Percentiles rank a stretch among this genome's conserved stretches.
Evolutionary conservation across 1,140 invertebrate species (phyloP).

Genomic region (Delia radicum): DNA sequence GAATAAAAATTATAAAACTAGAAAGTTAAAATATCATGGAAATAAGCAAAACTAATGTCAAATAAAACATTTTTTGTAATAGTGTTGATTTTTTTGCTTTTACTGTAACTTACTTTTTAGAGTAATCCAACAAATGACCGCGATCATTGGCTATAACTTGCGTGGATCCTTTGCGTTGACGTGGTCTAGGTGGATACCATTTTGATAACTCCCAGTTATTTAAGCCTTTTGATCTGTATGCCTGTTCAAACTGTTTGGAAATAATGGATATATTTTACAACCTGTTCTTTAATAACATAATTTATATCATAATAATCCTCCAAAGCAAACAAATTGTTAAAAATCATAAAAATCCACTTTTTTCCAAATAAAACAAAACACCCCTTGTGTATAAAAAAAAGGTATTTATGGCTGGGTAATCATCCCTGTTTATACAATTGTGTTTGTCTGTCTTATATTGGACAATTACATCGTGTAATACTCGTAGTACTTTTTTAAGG

Average conservation of each 20-base stretch:
- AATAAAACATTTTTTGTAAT: no score
- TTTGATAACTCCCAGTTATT: constrained; percentile 71
- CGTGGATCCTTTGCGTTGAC: constrained; percentile 52
- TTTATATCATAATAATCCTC: constrained; percentile 29
- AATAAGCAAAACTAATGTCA: neutral
- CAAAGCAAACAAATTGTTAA: constrained; percentile 47
- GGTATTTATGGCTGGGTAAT: neutral
- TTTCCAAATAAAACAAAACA: constrained; percentile 18
- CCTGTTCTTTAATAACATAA: constrained; percentile 26
- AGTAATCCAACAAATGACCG: constrained; percentile 58
- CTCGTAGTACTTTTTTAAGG: constrained; percentile 47
- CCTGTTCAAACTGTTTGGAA: constrained; percentile 64
- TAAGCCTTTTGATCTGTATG: constrained; percentile 60
- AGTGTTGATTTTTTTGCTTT: no score
- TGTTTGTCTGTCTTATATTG: neutral
- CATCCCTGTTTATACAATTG: neutral
- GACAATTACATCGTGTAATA: constrained; percentile 52
- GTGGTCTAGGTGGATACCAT: constrained; percentile 61
- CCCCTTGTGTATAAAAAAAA: neutral
- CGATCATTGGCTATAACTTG: constrained; percentile 57
- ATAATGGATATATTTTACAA: constrained; percentile 2
- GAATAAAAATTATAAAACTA: no score
- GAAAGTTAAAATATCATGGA: neutral
- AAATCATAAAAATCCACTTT: constrained; percentile 26
- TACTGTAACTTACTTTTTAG: constrained; percentile 22